phyloP scores from a whole-genome alignment of 2,888 invertebrate species.

The Synanthedon formicaeformis region DNA sequence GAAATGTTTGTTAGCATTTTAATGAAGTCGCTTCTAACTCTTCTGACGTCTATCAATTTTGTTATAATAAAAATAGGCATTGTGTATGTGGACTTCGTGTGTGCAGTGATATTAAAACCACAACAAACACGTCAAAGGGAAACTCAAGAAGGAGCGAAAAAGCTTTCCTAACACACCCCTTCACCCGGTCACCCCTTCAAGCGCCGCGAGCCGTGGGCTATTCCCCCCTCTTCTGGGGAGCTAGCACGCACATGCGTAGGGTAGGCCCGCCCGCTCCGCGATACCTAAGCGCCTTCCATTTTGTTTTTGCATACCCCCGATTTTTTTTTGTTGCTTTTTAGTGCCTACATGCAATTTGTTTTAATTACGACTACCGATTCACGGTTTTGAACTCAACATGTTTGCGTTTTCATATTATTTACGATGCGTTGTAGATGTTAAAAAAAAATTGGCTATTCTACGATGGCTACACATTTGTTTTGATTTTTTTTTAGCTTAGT shows the following conservation, averaged over 20 bases:
- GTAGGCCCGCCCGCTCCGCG: background rate
- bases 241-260: background rate
- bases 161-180: conserved; percentile 4
- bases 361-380: background rate
- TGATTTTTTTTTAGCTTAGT: no score
- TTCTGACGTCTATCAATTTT: no score
- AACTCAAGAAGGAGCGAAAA: conserved; percentile 29
- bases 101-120: conserved; percentile 13
- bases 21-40: no score
- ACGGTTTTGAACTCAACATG: background rate
- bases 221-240: background rate
- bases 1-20: no score
- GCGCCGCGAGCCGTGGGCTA: background rate
- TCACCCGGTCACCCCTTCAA: background rate
- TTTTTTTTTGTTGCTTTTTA: background rate
- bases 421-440: no score
- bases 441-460: no score
- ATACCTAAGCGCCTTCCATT: background rate
- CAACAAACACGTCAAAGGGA: conserved; percentile 30
- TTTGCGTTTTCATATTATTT: background rate
- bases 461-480: no score
- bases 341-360: background rate
- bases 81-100: background rate
- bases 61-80: no score
- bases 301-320: background rate